These are phyloP conservation scores for Drosophila novamexicana DNA, from an alignment of 1,140 invertebrate genomes.

Conservation along the genomic window DNA sequence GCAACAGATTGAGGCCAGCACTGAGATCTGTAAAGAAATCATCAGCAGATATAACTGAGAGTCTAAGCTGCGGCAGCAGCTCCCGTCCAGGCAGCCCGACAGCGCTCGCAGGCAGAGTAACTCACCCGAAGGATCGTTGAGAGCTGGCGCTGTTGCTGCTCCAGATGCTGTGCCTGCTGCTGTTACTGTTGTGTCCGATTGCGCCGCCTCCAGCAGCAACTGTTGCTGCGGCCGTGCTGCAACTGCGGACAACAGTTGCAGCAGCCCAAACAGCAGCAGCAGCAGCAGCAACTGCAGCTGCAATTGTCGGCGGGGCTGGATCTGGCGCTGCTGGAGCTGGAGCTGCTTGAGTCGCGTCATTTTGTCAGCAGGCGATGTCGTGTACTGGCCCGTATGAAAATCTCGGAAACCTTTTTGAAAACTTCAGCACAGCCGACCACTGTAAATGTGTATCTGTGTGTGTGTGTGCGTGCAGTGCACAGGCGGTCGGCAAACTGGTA, in stretches of 20 bases:
- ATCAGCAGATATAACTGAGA: neutral
- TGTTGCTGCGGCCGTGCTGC: conserved; percentile 29
- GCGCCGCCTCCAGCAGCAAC: conserved; percentile 21
- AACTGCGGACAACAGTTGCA: conserved; percentile 23
- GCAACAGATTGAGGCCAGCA: conserved; percentile 63
- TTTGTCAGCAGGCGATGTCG: conserved; percentile 35
- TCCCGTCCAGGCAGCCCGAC: too few relatives aligned
- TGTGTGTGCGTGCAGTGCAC: neutral
- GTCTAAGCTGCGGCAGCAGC: neutral
- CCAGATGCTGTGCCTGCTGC: neutral
- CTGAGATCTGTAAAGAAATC: conserved; percentile 56
- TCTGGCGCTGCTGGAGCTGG: conserved; percentile 2
- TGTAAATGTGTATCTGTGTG: conserved; percentile 9
- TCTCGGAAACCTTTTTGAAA: conserved; percentile 69
- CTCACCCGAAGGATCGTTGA: conserved; percentile 67
- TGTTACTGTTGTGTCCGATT: neutral
- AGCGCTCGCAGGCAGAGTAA: neutral
- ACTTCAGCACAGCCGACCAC: conserved; percentile 28
- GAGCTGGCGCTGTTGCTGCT: conserved; percentile 22
- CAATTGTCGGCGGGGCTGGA: neutral
- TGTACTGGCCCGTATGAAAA: conserved; percentile 53
- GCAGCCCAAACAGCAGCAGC: conserved; percentile 12
- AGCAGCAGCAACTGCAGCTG: neutral
- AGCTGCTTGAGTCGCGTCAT: conserved; percentile 41
- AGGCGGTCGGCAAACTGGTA: conserved; percentile 56